Evolutionary conservation across 2,113 vertebrate genomes (phyloP), one percentile per base, ranked within the genome.

Genomic region (Synchiropus splendidus): DNA sequence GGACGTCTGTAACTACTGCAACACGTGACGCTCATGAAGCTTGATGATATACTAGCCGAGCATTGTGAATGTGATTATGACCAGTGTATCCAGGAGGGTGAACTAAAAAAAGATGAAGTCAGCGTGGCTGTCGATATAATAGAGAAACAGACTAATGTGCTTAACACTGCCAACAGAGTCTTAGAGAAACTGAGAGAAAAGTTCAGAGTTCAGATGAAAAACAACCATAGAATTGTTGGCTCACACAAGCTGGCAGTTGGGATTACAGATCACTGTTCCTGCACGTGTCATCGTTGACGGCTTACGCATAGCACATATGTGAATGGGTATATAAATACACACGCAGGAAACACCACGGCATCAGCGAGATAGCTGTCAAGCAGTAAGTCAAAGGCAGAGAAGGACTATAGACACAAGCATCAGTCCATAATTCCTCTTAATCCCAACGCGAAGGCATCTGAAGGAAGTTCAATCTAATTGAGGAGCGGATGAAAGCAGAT

Each of bases 401-500:
- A 74, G 67, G 61, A 71, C 77, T 75, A 70, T 46, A 61, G 69
- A 71, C 50, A 70, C 45, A 51, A 48, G 47, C 51, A 44, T 67
- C 74, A 66, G 58, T 51, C 37, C 54, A 46, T 74, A 78, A 77
- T 72, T 72, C 74, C 51, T 34, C 37, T 45, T 78, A 85, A 79
- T 83, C 69, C 70, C 52, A 77, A 74, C 48, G 57, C 58, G 53
- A 79, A 74, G n/a, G n/a, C n/a, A n/a, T n/a, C n/a, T 68, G 50
- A 11, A 58, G 60, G 66, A 64, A 78, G 64, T 66, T 76, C 67
- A 61, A 18, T 64, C 61, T 77, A 74, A 80, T 67, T 72, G 56
- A 69, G 45, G 49, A 51, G 37, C 56, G 57, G 68, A 79, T 82
- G 65, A 72, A 82, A 81, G 69, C 59, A 64, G 52, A 64, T 56